These are phyloP conservation scores for Limanda limanda DNA, from an alignment of 2,113 vertebrate species.

Conservation along the genomic window DNA sequence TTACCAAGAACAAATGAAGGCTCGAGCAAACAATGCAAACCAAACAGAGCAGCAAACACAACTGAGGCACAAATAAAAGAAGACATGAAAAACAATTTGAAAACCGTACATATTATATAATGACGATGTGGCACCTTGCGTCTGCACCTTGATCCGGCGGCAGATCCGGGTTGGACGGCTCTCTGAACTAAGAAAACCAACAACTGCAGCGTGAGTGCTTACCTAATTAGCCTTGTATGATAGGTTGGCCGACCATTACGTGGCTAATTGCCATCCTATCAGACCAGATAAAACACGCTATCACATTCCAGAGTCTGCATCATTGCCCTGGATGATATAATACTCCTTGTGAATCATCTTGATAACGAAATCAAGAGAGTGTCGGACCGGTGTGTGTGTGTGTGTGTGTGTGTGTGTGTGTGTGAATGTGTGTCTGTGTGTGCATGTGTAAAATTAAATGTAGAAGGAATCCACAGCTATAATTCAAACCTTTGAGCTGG, in stretches of 20 bases:
- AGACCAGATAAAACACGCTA: constrained; percentile 76
- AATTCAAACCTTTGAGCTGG: constrained; percentile 40
- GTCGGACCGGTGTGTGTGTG: constrained; percentile 21
- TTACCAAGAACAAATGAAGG: neutral
- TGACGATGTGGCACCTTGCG: neutral
- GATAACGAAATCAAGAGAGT: constrained; percentile 60
- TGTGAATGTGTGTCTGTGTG: neutral
- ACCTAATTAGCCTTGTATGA: constrained; percentile 82
- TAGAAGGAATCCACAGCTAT: constrained; percentile 20
- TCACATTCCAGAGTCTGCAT: constrained; percentile 73
- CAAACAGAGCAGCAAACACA: neutral
- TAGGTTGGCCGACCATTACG: constrained; percentile 78
- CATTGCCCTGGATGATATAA: constrained; percentile 73
- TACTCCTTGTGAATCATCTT: constrained; percentile 74
- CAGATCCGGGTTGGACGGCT: constrained; percentile 21
- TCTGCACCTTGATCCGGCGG: neutral
- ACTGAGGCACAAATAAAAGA: neutral
- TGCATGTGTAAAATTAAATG: constrained; percentile 5
- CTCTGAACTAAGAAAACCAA: constrained; percentile 66
- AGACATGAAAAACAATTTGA: neutral
- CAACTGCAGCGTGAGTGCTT: constrained; percentile 70
- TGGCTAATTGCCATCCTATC: constrained; percentile 81
- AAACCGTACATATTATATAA: neutral
- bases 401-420: neutral
- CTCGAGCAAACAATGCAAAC: constrained; percentile 19